Percentiles rank a stretch among this genome's conserved stretches.
Evolutionary conservation across 1,140 invertebrate genomes (phyloP).

Genomic region (Drosophila pallidifrons): DNA sequence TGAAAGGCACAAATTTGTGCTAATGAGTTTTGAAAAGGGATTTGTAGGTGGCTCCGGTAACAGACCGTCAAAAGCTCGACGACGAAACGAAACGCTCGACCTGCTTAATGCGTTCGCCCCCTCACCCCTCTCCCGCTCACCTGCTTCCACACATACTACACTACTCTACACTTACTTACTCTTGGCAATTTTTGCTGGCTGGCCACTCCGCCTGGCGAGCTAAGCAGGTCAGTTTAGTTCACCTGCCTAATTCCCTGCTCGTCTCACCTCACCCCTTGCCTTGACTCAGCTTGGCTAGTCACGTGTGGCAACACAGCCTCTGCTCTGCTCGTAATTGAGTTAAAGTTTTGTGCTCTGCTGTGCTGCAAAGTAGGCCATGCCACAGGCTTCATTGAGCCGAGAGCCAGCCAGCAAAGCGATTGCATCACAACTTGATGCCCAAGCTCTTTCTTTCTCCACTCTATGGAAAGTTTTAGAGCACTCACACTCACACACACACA

Average conservation of each 20-base stretch:
- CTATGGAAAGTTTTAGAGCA: slow-evolving; percentile 69
- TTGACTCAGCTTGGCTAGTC: slow-evolving; percentile 52
- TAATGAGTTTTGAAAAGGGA: slow-evolving; percentile 82
- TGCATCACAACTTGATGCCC: slow-evolving; percentile 64
- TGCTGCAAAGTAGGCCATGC: slow-evolving; percentile 63
- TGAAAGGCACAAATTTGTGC: slow-evolving; percentile 81
- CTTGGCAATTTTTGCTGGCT: neutral
- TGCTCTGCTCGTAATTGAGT: slow-evolving; percentile 71
- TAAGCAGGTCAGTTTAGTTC: slow-evolving; percentile 62
- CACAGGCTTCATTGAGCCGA: slow-evolving; percentile 56
- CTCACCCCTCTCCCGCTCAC: slow-evolving; percentile 1
- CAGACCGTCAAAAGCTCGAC: slow-evolving; percentile 15
- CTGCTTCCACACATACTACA: neutral
- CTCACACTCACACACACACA: slow-evolving; percentile 10
- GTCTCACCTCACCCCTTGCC: neutral
- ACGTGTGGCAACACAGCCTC: slow-evolving; percentile 55
- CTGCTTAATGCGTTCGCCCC: slow-evolving; percentile 52
- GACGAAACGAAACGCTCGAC: slow-evolving; percentile 36
- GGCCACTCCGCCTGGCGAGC: slow-evolving; percentile 47
- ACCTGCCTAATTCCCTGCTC: slow-evolving; percentile 40
- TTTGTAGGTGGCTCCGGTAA: slow-evolving; percentile 53
- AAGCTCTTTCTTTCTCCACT: slow-evolving; percentile 31
- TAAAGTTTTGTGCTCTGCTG: slow-evolving; percentile 70
- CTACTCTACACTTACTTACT: neutral
- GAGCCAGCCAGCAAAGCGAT: slow-evolving; percentile 39